Percentiles rank a stretch among this genome's conserved stretches.
Conservation (phyloP, 2,888 invertebrate species). For the Folsomia candida region DNA sequence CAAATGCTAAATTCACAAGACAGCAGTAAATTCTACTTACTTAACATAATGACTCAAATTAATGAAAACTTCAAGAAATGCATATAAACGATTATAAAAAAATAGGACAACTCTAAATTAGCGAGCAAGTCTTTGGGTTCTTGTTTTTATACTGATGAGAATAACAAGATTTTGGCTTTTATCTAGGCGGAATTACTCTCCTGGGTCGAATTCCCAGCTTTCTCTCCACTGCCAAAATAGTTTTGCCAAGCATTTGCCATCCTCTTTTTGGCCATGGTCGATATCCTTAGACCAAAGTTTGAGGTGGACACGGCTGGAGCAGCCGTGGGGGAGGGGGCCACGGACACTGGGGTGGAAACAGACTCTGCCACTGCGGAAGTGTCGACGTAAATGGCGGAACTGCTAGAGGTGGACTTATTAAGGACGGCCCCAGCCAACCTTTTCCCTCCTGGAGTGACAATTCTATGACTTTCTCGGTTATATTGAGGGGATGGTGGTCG, state of each 20-base stretch:
- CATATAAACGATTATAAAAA: neutral
- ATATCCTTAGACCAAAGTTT: slow-evolving; percentile 46
- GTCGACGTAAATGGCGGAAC: slow-evolving; percentile 43
- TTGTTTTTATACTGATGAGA: neutral
- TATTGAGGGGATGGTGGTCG: slow-evolving; percentile 27
- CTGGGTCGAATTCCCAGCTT: slow-evolving; percentile 23
- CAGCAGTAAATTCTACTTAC: too few species aligned
- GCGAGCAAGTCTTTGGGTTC: neutral
- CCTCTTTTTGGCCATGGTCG: slow-evolving; percentile 46
- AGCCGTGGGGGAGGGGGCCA: slow-evolving; percentile 27
- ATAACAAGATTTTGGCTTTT: too few species aligned
- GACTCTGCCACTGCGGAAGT: slow-evolving; percentile 38
- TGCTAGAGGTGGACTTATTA: slow-evolving; percentile 40
- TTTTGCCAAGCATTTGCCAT: slow-evolving; percentile 47
- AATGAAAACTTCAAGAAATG: too few species aligned
- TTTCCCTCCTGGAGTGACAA: slow-evolving; percentile 11
- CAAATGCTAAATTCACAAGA: too few species aligned
- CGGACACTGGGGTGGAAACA: slow-evolving; percentile 33
- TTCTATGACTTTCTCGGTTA: slow-evolving; percentile 16
- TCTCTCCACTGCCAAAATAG: slow-evolving; percentile 31
- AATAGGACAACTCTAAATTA: neutral
- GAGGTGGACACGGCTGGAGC: slow-evolving; percentile 33
- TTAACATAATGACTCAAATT: too few species aligned
- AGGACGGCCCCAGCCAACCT: slow-evolving; percentile 40
- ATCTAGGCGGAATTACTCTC: too few species aligned